Conservation (phyloP, 2,113 vertebrate genomes). For the Atractosteus spatula region DNA sequence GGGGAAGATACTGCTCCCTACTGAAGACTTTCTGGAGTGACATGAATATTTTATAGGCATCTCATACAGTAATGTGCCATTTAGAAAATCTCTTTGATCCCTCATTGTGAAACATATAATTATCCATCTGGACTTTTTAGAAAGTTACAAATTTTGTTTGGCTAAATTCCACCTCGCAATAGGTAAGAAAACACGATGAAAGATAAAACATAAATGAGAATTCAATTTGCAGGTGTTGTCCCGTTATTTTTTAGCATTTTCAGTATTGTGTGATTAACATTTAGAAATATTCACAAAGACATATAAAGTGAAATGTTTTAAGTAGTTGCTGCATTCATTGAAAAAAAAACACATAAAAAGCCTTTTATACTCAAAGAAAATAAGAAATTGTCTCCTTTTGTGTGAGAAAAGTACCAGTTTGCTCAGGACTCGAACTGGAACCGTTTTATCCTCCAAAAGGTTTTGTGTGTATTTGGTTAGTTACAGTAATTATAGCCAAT, state of each 20-base stretch:
- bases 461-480: conserved; percentile 99
- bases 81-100: conserved; percentile 38
- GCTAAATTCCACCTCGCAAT: conserved; percentile 27
- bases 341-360: conserved; percentile 78
- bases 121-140: conserved; percentile 40
- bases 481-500: conserved; percentile 99
- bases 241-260: conserved; percentile 16
- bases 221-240: conserved; percentile 51
- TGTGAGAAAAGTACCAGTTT: conserved; percentile 92
- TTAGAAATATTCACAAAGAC: conserved; percentile 39
- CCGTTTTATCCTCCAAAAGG: conserved; percentile 92
- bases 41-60: conserved; percentile 47
- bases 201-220: conserved; percentile 30
- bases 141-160: conserved; percentile 39
- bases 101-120: conserved; percentile 24
- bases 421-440: conserved; percentile 89
- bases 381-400: conserved; percentile 95
- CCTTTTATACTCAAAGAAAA: conserved; percentile 84
- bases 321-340: conserved; percentile 59
- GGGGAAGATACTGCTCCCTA: conserved; percentile 14
- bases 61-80: conserved; percentile 36
- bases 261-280: conserved; percentile 37
- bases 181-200: conserved; percentile 23
- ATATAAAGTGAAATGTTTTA: conserved; percentile 47
- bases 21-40: conserved; percentile 20